A percentile compares a stretch with the other conserved stretches of the same genome.
phyloP scores from a whole-genome alignment of 1,140 invertebrate species.

The Sycobia sp. region DNA sequence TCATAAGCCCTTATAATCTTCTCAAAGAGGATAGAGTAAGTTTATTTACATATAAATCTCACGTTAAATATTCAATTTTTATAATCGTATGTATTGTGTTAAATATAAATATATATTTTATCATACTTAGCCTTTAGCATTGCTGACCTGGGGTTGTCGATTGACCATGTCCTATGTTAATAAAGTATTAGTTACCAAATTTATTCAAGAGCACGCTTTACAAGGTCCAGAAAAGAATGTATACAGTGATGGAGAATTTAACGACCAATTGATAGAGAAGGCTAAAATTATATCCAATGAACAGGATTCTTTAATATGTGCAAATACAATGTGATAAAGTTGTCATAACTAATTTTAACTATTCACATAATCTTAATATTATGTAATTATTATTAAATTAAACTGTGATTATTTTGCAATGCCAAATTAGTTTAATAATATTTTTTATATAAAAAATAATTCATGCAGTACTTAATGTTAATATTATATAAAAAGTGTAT shows the following conservation, averaged over 20 bases:
- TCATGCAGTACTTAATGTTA: slow-evolving; percentile 17
- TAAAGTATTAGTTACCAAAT: slow-evolving; percentile 62
- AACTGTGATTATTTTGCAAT: slow-evolving; percentile 31
- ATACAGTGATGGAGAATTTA: slow-evolving; percentile 69
- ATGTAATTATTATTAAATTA: too few relatives aligned
- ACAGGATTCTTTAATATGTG: slow-evolving; percentile 63
- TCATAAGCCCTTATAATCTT: slow-evolving; percentile 77
- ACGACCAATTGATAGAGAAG: slow-evolving; percentile 61
- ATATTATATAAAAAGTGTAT: slow-evolving; percentile 21
- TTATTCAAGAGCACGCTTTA: slow-evolving; percentile 72
- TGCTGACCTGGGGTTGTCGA: slow-evolving; percentile 78
- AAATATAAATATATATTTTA: not conserved
- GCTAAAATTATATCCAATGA: slow-evolving; percentile 63
- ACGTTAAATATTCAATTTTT: not conserved
- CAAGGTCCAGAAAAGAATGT: slow-evolving; percentile 68
- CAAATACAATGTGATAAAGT: slow-evolving; percentile 38
- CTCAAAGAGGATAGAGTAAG: slow-evolving; percentile 69
- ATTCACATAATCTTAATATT: not conserved
- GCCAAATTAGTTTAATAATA: slow-evolving; percentile 32
- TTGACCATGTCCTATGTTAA: slow-evolving; percentile 76
- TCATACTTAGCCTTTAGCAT: slow-evolving; percentile 71
- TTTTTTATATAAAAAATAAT: slow-evolving; percentile 17
- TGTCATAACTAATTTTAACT: not conserved
- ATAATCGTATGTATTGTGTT: not conserved
- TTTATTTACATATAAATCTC: too few relatives aligned